Evolutionary conservation across 2,797 vertebrate species (phyloP).

Genomic region (Chaetophractus vellerosus): DNA sequence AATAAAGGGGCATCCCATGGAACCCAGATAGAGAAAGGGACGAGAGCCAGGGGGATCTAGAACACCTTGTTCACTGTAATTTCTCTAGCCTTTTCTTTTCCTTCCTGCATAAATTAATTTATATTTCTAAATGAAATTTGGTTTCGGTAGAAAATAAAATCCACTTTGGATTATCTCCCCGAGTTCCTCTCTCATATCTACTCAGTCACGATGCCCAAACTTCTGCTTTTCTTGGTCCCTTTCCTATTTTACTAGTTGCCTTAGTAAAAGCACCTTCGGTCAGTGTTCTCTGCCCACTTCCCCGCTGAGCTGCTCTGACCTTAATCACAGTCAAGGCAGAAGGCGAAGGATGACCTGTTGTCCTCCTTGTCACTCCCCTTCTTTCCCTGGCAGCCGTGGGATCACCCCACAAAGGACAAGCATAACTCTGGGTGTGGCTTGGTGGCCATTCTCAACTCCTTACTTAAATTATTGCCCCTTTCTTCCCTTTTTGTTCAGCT

Average conservation of each 20-base stretch:
- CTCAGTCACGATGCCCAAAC: neutral
- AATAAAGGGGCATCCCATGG: neutral
- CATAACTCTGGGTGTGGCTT: neutral
- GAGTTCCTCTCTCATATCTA: neutral
- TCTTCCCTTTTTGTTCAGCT: neutral
- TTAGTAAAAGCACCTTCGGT: neutral
- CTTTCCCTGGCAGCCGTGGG: neutral
- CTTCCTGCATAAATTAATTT: neutral
- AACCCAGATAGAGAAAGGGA: neutral
- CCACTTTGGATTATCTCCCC: neutral
- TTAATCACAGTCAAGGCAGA: neutral
- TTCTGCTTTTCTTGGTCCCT: neutral
- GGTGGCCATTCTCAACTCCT: neutral
- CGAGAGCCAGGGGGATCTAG: neutral
- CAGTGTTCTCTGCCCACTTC: neutral
- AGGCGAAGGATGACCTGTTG: neutral
- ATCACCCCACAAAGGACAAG: neutral
- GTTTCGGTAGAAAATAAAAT: neutral
- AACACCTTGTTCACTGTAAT: neutral
- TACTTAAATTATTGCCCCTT: neutral
- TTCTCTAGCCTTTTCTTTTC: neutral
- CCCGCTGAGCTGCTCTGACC: neutral
- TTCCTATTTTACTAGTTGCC: rapidly evolving
- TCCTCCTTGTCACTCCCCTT: neutral
- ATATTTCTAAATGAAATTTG: neutral